A percentile compares a stretch with the other conserved stretches of the same genome.
Evolutionary conservation across 2,888 invertebrate species (phyloP).

Genomic region (Gastrophysa polygoni): DNA sequence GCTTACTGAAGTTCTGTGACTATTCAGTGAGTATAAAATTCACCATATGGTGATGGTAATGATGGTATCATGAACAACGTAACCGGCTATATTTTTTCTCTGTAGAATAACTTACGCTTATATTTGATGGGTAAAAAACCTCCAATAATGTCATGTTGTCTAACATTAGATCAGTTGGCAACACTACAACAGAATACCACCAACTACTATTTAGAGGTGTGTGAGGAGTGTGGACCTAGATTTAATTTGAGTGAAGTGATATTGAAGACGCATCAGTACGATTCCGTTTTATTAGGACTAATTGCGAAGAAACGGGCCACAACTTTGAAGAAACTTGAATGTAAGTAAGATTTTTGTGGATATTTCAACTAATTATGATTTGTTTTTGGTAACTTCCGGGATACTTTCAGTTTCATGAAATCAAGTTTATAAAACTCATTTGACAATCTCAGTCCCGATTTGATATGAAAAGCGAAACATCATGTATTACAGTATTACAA

Average conservation of each 20-base stretch:
- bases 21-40: conserved; percentile 63
- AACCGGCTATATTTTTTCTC: conserved; percentile 32
- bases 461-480: too few relatives aligned
- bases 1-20: conserved; percentile 72
- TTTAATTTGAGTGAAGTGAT: conserved; percentile 47
- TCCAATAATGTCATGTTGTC: conserved; percentile 52
- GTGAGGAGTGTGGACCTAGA: conserved; percentile 49
- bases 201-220: conserved; percentile 52
- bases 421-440: too few relatives aligned
- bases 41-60: too few relatives aligned
- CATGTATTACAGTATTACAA: too few relatives aligned
- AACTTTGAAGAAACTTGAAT: conserved; percentile 52
- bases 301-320: conserved; percentile 51
- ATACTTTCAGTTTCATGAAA: too few relatives aligned
- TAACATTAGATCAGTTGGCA: conserved; percentile 50
- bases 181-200: conserved; percentile 47
- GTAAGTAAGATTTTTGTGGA: conserved; percentile 42
- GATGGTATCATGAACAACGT: too few relatives aligned
- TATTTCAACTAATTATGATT: too few relatives aligned
- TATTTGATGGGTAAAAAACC: conserved; percentile 52
- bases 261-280: conserved; percentile 39
- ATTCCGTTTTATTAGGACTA: conserved; percentile 45
- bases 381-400: too few relatives aligned
- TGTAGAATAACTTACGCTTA: conserved; percentile 51
- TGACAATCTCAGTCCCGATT: too few relatives aligned